Evolutionary conservation across 2,888 invertebrate genomes (phyloP), one percentile per base, ranked within the genome.

Genomic region (Dyspetes luteomarginatus): DNA sequence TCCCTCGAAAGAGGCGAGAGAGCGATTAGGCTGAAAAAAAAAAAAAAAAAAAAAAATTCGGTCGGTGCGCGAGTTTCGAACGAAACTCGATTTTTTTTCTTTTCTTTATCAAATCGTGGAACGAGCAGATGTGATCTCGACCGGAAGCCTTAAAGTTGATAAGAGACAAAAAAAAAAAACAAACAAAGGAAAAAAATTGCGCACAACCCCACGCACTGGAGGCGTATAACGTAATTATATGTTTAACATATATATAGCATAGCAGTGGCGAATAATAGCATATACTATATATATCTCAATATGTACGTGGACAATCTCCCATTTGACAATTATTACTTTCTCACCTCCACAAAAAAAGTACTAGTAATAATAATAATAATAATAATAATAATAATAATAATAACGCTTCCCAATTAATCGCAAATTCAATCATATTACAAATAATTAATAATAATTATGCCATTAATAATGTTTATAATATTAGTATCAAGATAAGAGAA

Each of bases 401-500:
- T 69, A 64, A 28, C 4, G 19, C 22, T n/a, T n/a, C 26, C 43
- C 55, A 26, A 50, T 36, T 60, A 62, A 62, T 36, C 45, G 68
- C 45, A 55, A 78, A 67, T 62, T 68, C 30, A 24, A 78, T 36
- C 52, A 17, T n/a, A 67, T 68, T 64, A 62, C 9, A 78, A 67
- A 72, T 60, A 82, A 82, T 73, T 56, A 71, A 75, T 75, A 60
- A 83, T 82, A 77, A 81, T 86, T 83, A 87, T 83, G 82, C 84
- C 82, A 85, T 79, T 83, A 83, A 83, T 75, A 75, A 75, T 75
- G 58, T 45, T 36, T 64, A 73, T 62, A 69, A 85, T 84, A 83
- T 85, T 80, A 78, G 84, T 85, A 84, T 85, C 84, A 81, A 84
- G 83, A 85, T 81, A 86, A 85, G 83, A 85, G 83, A 86, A 85